phyloP scores from a whole-genome alignment of 2,888 invertebrate genomes.

The Ectemnius lituratus region DNA sequence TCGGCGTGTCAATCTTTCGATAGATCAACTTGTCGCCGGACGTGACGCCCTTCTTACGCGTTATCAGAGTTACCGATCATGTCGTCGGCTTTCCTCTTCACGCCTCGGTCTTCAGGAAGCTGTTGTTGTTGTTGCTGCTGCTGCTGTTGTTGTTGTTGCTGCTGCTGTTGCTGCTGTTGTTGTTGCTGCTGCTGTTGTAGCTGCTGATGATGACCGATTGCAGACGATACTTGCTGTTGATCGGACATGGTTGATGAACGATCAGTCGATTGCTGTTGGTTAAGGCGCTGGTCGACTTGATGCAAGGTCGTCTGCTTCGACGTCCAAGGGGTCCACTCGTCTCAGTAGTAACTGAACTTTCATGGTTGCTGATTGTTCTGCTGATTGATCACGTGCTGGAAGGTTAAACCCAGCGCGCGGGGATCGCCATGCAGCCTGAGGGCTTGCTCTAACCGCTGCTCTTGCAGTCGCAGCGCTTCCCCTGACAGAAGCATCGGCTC shows the following conservation, averaged over 20 bases:
- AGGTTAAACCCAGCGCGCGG: constrained; percentile 87
- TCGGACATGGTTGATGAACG: constrained; percentile 63
- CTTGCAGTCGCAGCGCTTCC: constrained; percentile 81
- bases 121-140: constrained; percentile 62
- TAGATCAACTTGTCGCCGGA: constrained; percentile 28
- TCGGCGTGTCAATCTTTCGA: neutral
- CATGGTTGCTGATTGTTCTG: constrained; percentile 82
- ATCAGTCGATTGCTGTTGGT: constrained; percentile 58
- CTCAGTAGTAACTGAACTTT: constrained; percentile 91
- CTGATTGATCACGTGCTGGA: constrained; percentile 80
- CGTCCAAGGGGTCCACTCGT: constrained; percentile 78
- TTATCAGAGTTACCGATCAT: constrained; percentile 70
- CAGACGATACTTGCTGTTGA: constrained; percentile 46
- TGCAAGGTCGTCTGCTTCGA: constrained; percentile 68
- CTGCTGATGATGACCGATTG: constrained; percentile 41
- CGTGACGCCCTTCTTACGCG: constrained; percentile 60
- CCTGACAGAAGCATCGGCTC: constrained; percentile 57
- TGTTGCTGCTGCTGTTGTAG: constrained; percentile 65
- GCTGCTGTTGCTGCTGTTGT: constrained; percentile 61
- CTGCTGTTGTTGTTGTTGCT: constrained; percentile 65
- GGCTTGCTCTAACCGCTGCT: constrained; percentile 90
- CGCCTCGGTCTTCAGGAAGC: constrained; percentile 67
- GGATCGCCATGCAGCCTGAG: constrained; percentile 89
- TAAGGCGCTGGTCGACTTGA: constrained; percentile 57
- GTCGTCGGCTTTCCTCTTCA: constrained; percentile 75